These are phyloP conservation scores for Amblyraja radiata DNA, from an alignment of 2,797 vertebrate species.

Conservation along the genomic window DNA sequence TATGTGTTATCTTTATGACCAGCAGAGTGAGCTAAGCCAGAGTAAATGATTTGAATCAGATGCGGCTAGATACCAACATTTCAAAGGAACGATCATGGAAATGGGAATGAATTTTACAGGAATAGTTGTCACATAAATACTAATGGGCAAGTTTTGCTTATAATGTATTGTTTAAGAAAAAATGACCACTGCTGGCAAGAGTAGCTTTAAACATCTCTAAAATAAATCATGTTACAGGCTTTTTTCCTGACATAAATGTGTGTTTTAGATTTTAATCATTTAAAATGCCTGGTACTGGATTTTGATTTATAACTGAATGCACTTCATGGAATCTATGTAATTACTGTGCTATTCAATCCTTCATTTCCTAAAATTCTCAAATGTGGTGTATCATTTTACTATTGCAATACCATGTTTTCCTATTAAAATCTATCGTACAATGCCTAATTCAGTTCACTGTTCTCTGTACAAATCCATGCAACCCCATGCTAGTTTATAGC, in stretches of 20 bases:
- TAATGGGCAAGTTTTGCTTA: not conserved
- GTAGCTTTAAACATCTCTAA: slow-evolving; percentile 1
- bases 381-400: not conserved
- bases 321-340: not conserved
- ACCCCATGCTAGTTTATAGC: not conserved
- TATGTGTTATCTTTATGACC: not conserved
- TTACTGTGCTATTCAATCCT: not conserved
- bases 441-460: slow-evolving; percentile 7
- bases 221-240: slow-evolving; percentile 34
- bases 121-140: slow-evolving; percentile 9
- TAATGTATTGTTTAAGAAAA: not conserved
- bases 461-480: not conserved
- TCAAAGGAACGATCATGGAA: not conserved
- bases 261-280: slow-evolving; percentile 16
- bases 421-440: not conserved
- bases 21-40: not conserved
- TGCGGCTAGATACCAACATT: slow-evolving; percentile 1
- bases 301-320: slow-evolving; percentile 13
- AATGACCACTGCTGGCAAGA: slow-evolving; percentile 26
- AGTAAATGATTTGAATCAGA: slow-evolving; percentile 3
- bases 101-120: not conserved
- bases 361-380: not conserved
- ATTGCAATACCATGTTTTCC: slow-evolving; percentile 11
- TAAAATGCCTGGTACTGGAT: not conserved
- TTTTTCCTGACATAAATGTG: not conserved